These are phyloP conservation scores for Poeciliopsis turrubarensis DNA, from an alignment of 2,113 vertebrate species.

Conservation along the genomic window DNA sequence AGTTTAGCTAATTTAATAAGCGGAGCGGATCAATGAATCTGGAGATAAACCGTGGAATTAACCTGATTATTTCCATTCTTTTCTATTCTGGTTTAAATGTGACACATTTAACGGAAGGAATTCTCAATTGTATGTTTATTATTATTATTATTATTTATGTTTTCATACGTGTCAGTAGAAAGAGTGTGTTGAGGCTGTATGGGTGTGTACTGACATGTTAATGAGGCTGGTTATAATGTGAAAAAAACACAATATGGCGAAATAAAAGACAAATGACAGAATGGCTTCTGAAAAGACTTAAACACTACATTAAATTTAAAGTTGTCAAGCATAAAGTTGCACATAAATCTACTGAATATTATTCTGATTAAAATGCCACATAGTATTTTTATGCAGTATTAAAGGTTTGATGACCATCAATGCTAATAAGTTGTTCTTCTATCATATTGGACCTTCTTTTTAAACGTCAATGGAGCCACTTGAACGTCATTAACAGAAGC, in stretches of 20 bases:
- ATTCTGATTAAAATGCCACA: too few species aligned
- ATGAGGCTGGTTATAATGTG: background rate
- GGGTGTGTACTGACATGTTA: conserved; percentile 2
- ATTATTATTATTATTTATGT: background rate
- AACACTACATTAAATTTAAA: too few species aligned
- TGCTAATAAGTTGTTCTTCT: background rate
- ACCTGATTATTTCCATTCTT: background rate
- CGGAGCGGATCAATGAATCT: background rate
- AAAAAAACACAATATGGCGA: background rate
- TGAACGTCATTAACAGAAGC: too few species aligned
- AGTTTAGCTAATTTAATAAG: background rate
- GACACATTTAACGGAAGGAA: background rate
- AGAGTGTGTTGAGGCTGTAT: background rate
- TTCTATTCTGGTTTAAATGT: background rate
- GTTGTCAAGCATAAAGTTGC: too few species aligned
- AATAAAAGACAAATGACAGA: too few species aligned
- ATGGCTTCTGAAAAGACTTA: too few species aligned
- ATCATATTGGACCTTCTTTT: background rate
- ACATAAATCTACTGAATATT: too few species aligned
- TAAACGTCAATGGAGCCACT: background rate
- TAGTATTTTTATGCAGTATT: background rate
- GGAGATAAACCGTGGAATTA: background rate
- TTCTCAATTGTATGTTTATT: background rate
- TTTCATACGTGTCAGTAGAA: background rate
- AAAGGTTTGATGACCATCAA: background rate